phyloP scores from a whole-genome alignment of 2,888 invertebrate species.

The Vesta saturnalis region DNA sequence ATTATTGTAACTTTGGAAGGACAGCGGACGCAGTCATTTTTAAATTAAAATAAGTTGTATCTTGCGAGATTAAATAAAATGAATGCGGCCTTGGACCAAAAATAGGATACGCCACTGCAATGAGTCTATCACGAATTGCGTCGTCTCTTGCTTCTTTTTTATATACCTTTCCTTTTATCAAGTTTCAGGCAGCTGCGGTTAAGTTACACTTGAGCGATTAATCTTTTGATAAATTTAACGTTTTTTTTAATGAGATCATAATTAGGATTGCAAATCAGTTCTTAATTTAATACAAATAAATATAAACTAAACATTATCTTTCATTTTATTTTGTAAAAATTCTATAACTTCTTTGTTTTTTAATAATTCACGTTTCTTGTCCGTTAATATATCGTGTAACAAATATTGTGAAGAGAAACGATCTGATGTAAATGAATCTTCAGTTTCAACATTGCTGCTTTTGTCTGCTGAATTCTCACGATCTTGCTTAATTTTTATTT shows the following conservation, averaged over 20 bases:
- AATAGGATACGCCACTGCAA: too few relatives aligned
- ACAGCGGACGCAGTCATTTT: too few relatives aligned
- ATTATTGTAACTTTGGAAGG: too few relatives aligned
- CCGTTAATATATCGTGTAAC: conserved; percentile 48
- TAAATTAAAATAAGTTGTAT: too few relatives aligned
- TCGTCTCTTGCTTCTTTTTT: too few relatives aligned
- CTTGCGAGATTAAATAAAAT: too few relatives aligned
- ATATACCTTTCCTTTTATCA: too few relatives aligned
- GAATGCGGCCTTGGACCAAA: too few relatives aligned
- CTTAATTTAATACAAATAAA: conserved; percentile 12
- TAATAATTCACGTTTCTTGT: conserved; percentile 49
- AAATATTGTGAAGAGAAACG: conserved; percentile 44
- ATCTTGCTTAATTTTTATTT: neutral
- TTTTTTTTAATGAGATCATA: neutral
- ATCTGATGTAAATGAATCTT: conserved; percentile 15
- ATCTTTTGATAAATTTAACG: neutral
- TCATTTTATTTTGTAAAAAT: conserved; percentile 47
- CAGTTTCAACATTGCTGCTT: conserved; percentile 8
- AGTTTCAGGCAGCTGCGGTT: neutral
- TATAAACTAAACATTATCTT: conserved; percentile 24
- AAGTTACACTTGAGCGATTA: neutral
- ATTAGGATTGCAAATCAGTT: neutral
- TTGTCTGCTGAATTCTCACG: conserved; percentile 28
- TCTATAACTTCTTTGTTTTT: conserved; percentile 47
- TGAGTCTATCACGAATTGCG: too few relatives aligned